Base-by-base conservation (phyloP, 2,888 invertebrate species). In the Scaptomyza flava region DNA sequence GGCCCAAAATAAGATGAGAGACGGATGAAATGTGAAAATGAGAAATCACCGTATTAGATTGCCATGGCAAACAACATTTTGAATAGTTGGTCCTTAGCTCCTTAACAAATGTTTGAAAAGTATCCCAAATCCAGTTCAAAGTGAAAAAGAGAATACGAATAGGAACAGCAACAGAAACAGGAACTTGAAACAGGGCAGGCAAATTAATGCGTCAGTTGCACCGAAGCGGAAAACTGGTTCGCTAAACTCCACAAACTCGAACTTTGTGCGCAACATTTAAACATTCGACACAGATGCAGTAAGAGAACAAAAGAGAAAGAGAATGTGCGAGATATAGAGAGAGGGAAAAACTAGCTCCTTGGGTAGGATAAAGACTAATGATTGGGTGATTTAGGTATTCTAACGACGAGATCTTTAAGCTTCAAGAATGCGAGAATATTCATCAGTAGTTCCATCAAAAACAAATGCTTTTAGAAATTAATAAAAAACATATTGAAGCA, bases 191-290 rank as follows among this genome's bases (percentile, higher is more conserved):
- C 31, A 8, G 31, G 66, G 46, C 70, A 59, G 70, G 68, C 67
- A 87, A 41, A 85, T 89, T 82, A 79, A 79, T 79, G 76, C 79
- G 87, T 77, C 84, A 86, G 79, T 81, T 82, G 82, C 82, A 79
- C 51, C 81, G 81, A 79, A 82, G 78, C 86, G 77, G 78, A 72
- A 89, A 89, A 88, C 89, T 88, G 84, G 89, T 89, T 84, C 79
- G 74, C 51, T 17, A 34, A 60, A 56, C 63, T 60, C 42, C 3
- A 11, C 14, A 68, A 56, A 58, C 48, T 38, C 54, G 31, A 54
- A 48, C n/a, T n/a, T 27, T 12, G 46, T 45, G n/a, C 30, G 46
- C 47, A 47, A 43, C 41, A 57, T 50, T 57, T 20, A 20, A 51
- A 38, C 61, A 81, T 79, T 79, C 77, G 77, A 79, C 68, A 76